phyloP scores from a whole-genome alignment of 2,888 invertebrate species.

The Mayetiola destructor region DNA sequence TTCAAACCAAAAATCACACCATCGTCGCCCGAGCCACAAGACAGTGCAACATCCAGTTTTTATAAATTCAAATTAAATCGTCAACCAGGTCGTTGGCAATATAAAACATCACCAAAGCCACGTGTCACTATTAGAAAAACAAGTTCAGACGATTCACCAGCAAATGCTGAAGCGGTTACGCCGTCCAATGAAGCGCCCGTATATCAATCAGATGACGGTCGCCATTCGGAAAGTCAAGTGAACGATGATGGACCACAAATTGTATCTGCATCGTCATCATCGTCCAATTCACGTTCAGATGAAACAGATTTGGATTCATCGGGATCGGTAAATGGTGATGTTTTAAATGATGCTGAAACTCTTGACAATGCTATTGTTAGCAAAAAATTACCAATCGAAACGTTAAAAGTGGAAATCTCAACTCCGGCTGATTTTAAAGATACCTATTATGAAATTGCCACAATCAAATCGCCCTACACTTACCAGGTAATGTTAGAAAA shows the following conservation, averaged over 20 bases:
- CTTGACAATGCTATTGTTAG: constrained; percentile 44
- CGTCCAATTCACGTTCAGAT: constrained; percentile 42
- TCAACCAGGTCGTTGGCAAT: constrained; percentile 77
- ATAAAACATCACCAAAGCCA: constrained; percentile 78
- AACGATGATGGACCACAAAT: constrained; percentile 31
- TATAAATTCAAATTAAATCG: constrained; percentile 72
- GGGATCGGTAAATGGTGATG: constrained; percentile 49
- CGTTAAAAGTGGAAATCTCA: constrained; percentile 75
- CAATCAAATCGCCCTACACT: constrained; percentile 76
- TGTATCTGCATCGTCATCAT: constrained; percentile 22
- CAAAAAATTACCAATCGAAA: constrained; percentile 55
- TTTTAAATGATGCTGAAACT: constrained; percentile 44
- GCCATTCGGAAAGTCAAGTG: not conserved
- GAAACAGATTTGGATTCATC: constrained; percentile 56
- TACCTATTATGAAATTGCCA: constrained; percentile 78
- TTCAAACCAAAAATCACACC: constrained; percentile 54
- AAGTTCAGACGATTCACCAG: constrained; percentile 41
- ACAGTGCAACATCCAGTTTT: constrained; percentile 43
- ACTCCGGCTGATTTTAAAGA: constrained; percentile 75
- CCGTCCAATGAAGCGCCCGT: not conserved
- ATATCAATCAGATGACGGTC: not conserved
- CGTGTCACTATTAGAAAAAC: constrained; percentile 65
- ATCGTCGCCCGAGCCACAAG: constrained; percentile 39
- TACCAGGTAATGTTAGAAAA: constrained; percentile 78
- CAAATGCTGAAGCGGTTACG: constrained; percentile 23